Evolutionary conservation across 64 coral and sea anemone species (phyloP).

Genomic region (Stylophora pistillata): DNA sequence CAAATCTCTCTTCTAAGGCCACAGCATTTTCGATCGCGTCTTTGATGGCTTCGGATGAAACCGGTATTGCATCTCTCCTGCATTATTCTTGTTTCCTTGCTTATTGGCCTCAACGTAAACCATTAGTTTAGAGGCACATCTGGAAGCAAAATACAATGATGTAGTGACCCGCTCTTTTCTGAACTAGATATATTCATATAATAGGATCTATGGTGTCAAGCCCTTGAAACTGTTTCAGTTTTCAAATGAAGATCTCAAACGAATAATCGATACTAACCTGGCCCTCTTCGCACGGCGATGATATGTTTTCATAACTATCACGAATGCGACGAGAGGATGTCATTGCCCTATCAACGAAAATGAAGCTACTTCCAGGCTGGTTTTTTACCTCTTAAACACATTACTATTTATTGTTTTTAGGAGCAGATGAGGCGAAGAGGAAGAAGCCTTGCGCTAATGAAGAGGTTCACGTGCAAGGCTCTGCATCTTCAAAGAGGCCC

Average conservation of each 20-base stretch:
- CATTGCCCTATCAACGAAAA: neutral
- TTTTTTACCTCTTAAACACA: neutral
- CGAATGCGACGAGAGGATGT: no score
- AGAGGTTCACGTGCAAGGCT: neutral
- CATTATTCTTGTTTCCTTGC: slow-evolving; percentile 15
- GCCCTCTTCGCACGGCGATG: neutral
- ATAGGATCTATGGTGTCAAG: neutral
- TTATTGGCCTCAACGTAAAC: neutral
- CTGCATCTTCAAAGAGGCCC: slow-evolving; percentile 16
- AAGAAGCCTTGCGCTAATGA: neutral
- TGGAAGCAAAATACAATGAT: neutral
- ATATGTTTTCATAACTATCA: neutral
- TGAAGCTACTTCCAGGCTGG: neutral
- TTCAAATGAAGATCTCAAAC: neutral
- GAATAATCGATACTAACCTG: neutral
- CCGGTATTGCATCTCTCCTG: slow-evolving; percentile 37
- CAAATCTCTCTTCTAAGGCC: slow-evolving; percentile 78
- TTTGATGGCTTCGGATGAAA: slow-evolving; percentile 75
- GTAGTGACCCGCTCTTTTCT: neutral
- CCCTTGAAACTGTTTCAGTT: neutral
- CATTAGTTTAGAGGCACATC: neutral
- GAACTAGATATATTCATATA: neutral
- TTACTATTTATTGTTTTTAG: neutral
- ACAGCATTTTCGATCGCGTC: slow-evolving; percentile 97
- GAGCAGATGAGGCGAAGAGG: neutral